Percentiles rank a stretch among this genome's conserved stretches.
Evolutionary conservation across 2,888 invertebrate species (phyloP).

Genomic region (Rhagonycha lutea): DNA sequence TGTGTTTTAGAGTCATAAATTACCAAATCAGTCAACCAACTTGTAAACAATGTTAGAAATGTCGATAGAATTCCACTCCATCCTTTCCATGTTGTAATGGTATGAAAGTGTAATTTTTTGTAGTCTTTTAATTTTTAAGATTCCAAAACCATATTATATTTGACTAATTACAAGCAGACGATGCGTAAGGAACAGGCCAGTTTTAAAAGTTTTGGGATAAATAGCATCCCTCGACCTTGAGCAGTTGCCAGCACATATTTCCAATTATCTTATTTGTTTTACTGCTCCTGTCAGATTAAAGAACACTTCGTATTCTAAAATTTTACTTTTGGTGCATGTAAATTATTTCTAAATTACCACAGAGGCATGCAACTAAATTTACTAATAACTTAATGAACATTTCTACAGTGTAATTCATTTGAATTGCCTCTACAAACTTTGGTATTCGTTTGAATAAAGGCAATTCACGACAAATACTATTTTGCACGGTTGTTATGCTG

Average conservation of each 20-base stretch:
- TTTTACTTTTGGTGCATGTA: slow-evolving; percentile 45
- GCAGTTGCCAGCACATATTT: slow-evolving; percentile 54
- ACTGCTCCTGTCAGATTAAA: slow-evolving; percentile 54
- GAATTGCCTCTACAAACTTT: not conserved
- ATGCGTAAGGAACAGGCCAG: slow-evolving; percentile 13
- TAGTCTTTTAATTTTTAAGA: slow-evolving; percentile 25
- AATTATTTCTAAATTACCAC: slow-evolving; percentile 40
- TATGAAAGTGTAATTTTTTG: too few relatives aligned
- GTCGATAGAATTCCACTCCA: not conserved
- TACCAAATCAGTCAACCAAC: not conserved
- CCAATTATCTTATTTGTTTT: slow-evolving; percentile 55
- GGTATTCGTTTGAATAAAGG: not conserved
- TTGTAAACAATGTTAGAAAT: not conserved
- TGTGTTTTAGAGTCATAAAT: not conserved
- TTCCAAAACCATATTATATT: slow-evolving; percentile 45
- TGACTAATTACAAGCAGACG: slow-evolving; percentile 48
- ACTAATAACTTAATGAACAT: slow-evolving; percentile 4
- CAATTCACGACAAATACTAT: not conserved
- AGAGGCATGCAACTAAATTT: slow-evolving; percentile 9
- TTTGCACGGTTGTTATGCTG: slow-evolving; percentile 1
- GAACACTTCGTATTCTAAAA: slow-evolving; percentile 50
- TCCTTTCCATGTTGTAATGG: not conserved
- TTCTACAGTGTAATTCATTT: not conserved
- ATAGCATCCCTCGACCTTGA: slow-evolving; percentile 53
- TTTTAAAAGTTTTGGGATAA: slow-evolving; percentile 35